Evolutionary conservation across 2,113 vertebrate species (phyloP), one percentile per base, ranked within the genome.

Genomic region (Oxyura jamaicensis): DNA sequence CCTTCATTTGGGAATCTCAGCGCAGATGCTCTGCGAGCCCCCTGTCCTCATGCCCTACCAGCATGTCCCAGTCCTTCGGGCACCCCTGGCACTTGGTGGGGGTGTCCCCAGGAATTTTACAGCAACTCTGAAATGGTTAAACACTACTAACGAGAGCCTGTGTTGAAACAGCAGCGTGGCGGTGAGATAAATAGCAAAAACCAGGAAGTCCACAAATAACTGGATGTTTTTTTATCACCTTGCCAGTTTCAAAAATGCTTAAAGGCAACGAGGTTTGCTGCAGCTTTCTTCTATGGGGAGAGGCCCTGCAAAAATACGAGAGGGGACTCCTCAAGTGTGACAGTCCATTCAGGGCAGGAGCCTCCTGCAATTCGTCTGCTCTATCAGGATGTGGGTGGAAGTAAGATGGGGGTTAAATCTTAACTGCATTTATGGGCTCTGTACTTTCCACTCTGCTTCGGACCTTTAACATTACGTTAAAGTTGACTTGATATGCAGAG

Each of bases 361-460:
- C 14, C 77, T 66, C 35, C 60, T 23, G 44, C 68, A 31, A 10
- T 26, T 56, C 17, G 50, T 67, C 52, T 3, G 0, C 41, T 8
- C 13, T 75, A 14, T 22, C 69, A 73, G 62, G 19, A 76, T 28
- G 36, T 63, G 69, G 77, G 80, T 82, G 66, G 80, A 63, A 91
- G 78, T 35, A 78, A 67, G 53, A 35, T 10, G 3, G 58, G 84
- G 44, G 58, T 58, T 85, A 91, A 91, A 72, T 66, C 86, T 91
- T 76, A 92, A 92, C 56, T 66, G 56, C 46, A 15, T 6, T 36
- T 77, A 82, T 62, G 28, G 10, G 59, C 44, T 85, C 82, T 44
- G 63, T 78, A 89, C 73, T 89, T 96, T 84, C 86, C 74, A 93
- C 88, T 88, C 48, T 73, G 28, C 52, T 90, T 86, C 72, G 83